These are phyloP conservation scores for Coregonus suidteri DNA, from an alignment of 2,797 vertebrate genomes.

Conservation along the genomic window DNA sequence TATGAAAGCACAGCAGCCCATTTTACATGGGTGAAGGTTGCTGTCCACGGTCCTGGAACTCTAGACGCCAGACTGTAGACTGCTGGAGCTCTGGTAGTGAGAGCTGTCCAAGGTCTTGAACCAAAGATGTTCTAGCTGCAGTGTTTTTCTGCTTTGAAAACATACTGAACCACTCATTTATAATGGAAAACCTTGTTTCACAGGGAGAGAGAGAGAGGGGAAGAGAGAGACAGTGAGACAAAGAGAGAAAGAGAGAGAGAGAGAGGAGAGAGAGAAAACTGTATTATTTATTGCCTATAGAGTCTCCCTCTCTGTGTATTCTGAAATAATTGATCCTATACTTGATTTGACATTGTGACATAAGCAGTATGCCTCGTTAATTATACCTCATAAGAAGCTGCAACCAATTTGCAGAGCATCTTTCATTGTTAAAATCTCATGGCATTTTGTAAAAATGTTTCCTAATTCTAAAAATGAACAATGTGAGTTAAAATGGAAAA, in stretches of 20 bases:
- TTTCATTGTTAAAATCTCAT: neutral
- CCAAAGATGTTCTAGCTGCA: neutral
- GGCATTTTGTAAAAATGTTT: neutral
- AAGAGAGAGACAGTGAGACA: neutral
- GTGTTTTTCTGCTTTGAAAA: neutral
- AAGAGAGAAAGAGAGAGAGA: neutral
- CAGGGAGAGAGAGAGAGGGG: neutral
- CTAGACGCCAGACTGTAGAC: neutral
- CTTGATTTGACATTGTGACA: neutral
- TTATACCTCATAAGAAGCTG: neutral
- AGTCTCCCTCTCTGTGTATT: neutral
- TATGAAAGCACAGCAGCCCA: neutral
- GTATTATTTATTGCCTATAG: neutral
- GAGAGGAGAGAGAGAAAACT: neutral
- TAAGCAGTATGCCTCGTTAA: neutral
- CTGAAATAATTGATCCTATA: neutral
- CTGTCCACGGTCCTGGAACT: neutral
- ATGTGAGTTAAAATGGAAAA: no score
- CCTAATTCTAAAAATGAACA: neutral
- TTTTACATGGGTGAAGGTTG: no score
- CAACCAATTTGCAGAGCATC: neutral
- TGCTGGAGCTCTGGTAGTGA: neutral
- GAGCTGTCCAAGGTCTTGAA: slow-evolving; percentile 28
- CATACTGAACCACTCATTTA: neutral
- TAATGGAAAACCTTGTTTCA: neutral